Evolutionary conservation across 2,113 vertebrate species (phyloP).

Genomic region (Mungos mungo): DNA sequence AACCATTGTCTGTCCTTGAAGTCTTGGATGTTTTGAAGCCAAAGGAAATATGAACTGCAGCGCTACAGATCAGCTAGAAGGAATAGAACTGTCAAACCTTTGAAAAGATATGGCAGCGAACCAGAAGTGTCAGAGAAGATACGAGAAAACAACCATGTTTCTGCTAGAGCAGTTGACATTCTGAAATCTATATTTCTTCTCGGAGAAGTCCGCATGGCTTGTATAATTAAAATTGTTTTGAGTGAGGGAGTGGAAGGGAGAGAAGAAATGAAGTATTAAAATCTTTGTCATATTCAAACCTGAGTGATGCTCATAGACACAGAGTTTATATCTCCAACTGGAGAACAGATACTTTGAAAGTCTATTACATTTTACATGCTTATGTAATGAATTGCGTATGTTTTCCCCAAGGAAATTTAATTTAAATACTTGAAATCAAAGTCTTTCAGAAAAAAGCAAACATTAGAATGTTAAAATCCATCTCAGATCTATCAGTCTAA

Average conservation of each 20-base stretch:
- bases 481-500: background rate
- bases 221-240: slow-evolving; percentile 51
- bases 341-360: slow-evolving; percentile 9
- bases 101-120: background rate
- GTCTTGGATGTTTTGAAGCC: slow-evolving; percentile 35
- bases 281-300: background rate
- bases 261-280: slow-evolving; percentile 41
- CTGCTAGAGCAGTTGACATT: slow-evolving; percentile 40
- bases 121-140: slow-evolving; percentile 11
- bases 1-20: background rate
- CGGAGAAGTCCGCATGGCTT: background rate
- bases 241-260: background rate
- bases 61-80: slow-evolving; percentile 16
- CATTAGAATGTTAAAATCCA: slow-evolving; percentile 52
- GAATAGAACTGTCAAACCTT: slow-evolving; percentile 29
- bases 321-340: background rate
- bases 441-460: background rate
- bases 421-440: slow-evolving; percentile 49
- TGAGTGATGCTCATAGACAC: background rate
- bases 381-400: slow-evolving; percentile 13
- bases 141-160: slow-evolving; percentile 39
- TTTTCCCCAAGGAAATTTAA: slow-evolving; percentile 45
- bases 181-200: slow-evolving; percentile 55
- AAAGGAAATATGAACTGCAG: slow-evolving; percentile 20
- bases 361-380: background rate